Evolutionary conservation across 2,113 vertebrate species (phyloP).

Genomic region (Rhabdomys dilectus): DNA sequence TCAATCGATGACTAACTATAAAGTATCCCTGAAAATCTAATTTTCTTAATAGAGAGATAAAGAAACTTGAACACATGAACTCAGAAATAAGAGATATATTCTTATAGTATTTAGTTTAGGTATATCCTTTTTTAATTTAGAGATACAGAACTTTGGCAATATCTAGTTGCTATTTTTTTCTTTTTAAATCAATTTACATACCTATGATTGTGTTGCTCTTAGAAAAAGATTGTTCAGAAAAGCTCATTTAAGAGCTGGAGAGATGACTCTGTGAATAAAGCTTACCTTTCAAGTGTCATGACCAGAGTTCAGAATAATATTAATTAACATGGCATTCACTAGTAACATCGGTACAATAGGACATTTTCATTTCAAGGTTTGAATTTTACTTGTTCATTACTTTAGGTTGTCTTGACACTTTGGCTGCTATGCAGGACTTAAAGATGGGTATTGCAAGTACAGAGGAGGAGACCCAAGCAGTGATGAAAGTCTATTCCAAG

Average conservation of each 20-base stretch:
- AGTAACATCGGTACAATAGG: background rate
- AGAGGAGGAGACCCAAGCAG: conserved; percentile 98
- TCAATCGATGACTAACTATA: background rate
- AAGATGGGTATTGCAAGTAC: conserved; percentile 97
- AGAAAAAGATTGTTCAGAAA: conserved; percentile 11
- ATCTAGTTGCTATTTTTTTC: background rate
- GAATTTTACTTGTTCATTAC: conserved; percentile 64
- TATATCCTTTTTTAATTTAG: conserved; percentile 42
- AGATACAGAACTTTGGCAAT: background rate
- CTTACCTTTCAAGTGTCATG: background rate
- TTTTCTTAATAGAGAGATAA: conserved; percentile 28
- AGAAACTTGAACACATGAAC: conserved; percentile 1
- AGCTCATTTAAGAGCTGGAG: background rate
- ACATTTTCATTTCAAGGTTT: conserved; percentile 32
- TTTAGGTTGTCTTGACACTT: conserved; percentile 97
- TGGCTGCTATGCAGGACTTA: conserved; percentile 98
- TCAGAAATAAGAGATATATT: conserved; percentile 14
- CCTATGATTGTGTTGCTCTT: conserved; percentile 34
- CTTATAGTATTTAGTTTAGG: background rate
- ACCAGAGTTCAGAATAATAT: background rate
- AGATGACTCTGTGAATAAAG: background rate
- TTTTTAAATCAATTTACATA: background rate
- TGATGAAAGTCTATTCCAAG: conserved; percentile 99
- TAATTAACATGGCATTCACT: background rate
- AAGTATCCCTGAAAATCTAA: conserved; percentile 33